phyloP scores from a whole-genome alignment of 2,888 invertebrate genomes.

The Habrosyne pyritoides region DNA sequence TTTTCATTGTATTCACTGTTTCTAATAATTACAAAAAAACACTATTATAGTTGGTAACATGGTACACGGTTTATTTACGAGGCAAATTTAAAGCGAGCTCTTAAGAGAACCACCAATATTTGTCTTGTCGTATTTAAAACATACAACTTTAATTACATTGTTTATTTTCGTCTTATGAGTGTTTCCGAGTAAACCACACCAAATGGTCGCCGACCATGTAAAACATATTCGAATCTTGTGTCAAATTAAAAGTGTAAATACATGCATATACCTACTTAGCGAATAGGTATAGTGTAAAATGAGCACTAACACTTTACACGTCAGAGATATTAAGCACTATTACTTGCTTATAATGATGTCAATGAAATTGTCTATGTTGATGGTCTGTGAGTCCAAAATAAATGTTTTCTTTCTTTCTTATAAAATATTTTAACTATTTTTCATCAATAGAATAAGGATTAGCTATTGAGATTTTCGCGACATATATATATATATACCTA shows the following conservation, averaged over 20 bases:
- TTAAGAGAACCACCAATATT: slow-evolving; percentile 27
- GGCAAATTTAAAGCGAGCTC: slow-evolving; percentile 10
- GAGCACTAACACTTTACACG: slow-evolving; percentile 7
- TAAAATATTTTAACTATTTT: too few species aligned
- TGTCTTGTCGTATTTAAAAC: slow-evolving; percentile 30
- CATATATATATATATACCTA: too few species aligned
- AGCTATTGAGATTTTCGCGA: too few species aligned
- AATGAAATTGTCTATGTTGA: background rate
- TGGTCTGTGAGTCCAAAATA: too few species aligned
- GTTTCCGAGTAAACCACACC: slow-evolving; percentile 3
- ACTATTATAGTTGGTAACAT: too few species aligned
- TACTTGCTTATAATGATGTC: background rate
- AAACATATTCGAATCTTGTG: slow-evolving; percentile 7
- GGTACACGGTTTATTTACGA: background rate
- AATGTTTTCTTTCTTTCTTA: too few species aligned
- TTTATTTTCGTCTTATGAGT: slow-evolving; percentile 6
- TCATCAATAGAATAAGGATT: too few species aligned
- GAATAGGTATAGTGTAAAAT: background rate
- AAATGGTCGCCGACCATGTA: slow-evolving; percentile 7
- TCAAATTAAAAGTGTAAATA: slow-evolving; percentile 9
- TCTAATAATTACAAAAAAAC: background rate
- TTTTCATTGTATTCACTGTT: background rate
- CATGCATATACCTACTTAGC: slow-evolving; percentile 5
- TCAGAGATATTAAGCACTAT: background rate
- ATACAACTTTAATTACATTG: slow-evolving; percentile 29